These are phyloP conservation scores for Tanypteryx hageni DNA, from an alignment of 2,888 invertebrate genomes.

Conservation along the genomic window DNA sequence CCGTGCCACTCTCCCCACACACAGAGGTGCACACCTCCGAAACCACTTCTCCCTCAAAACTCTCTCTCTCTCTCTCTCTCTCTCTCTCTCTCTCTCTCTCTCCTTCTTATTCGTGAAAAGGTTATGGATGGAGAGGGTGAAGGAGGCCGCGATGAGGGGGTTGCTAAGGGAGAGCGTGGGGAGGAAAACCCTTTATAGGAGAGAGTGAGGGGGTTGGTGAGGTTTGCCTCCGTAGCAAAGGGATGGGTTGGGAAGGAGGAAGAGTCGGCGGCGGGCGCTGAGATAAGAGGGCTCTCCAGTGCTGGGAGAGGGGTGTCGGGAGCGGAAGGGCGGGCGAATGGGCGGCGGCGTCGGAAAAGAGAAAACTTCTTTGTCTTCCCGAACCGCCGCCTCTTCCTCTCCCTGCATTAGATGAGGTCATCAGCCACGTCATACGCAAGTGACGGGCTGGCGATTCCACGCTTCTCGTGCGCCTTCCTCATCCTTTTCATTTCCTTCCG, in stretches of 20 bases:
- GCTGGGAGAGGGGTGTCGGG: neutral
- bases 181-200: no score
- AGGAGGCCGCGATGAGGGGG: neutral
- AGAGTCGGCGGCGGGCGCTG: no score
- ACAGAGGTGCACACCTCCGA: no score
- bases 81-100: no score
- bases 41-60: no score
- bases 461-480: neutral
- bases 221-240: no score
- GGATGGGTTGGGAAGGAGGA: no score
- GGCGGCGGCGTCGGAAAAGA: no score
- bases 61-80: no score
- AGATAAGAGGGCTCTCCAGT: neutral
- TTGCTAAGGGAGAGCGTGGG: neutral
- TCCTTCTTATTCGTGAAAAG: conserved; percentile 4
- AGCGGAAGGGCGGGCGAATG: no score
- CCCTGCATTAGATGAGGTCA: neutral
- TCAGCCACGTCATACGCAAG: neutral
- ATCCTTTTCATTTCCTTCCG: no score
- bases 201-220: neutral
- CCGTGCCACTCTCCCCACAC: no score
- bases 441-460: neutral
- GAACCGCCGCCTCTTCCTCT: neutral
- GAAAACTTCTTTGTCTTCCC: neutral
- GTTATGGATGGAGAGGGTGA: neutral